Percentiles rank a stretch among this genome's conserved stretches.
Evolutionary conservation across 2,113 vertebrate species (phyloP).

Genomic region (Sylvia atricapilla): DNA sequence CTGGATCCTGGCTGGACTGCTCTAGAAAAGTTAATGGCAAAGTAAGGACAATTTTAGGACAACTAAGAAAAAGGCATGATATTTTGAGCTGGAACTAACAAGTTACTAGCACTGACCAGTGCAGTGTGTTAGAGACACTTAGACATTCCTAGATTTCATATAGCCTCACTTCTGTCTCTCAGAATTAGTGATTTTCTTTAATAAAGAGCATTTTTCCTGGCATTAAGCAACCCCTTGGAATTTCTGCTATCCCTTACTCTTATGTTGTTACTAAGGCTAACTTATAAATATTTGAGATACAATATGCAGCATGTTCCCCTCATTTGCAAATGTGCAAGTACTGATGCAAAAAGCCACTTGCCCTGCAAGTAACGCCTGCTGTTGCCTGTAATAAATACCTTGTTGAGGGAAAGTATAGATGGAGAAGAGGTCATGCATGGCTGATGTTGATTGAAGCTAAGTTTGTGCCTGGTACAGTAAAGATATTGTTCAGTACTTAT

Average conservation of each 20-base stretch:
- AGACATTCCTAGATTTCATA: background rate
- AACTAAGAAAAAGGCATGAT: background rate
- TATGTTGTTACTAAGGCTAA: background rate
- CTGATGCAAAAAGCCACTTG: background rate
- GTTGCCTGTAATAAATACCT: background rate
- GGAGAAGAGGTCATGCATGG: background rate
- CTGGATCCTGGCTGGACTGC: background rate
- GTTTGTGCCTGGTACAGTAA: background rate
- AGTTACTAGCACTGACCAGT: background rate
- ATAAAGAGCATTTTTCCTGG: background rate
- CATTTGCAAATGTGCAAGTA: background rate
- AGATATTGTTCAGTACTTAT: slow-evolving; percentile 8
- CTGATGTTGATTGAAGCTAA: background rate
- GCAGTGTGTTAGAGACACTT: background rate
- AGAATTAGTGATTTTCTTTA: background rate
- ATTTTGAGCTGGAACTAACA: background rate
- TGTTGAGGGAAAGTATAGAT: background rate
- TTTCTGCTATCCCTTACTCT: background rate
- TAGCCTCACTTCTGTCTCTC: background rate
- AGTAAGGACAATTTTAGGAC: background rate
- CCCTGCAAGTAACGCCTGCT: background rate
- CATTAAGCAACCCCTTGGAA: background rate
- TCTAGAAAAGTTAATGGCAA: background rate
- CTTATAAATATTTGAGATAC: background rate
- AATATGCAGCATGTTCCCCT: background rate